Percentiles rank a stretch among this genome's conserved stretches.
Evolutionary conservation across 2,888 invertebrate species (phyloP).

Genomic region (Aphelenchoides bicaudatus): DNA sequence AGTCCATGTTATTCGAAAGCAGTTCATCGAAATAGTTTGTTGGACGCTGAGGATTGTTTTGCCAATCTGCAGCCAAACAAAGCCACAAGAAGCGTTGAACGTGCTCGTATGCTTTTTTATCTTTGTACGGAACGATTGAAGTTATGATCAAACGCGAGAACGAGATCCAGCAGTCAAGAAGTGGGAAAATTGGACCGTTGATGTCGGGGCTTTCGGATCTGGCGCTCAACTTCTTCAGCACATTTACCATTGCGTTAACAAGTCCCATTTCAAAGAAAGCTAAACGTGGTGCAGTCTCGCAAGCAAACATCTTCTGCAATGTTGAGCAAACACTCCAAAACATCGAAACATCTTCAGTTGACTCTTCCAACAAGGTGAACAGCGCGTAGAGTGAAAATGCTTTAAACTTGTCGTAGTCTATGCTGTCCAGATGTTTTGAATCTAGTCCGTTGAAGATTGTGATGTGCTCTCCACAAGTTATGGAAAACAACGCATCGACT

Average conservation of each 20-base stretch:
- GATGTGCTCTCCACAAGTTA: slow-evolving; percentile 50
- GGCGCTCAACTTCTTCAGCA: slow-evolving; percentile 31
- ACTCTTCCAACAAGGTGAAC: slow-evolving; percentile 44
- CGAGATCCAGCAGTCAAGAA: slow-evolving; percentile 44
- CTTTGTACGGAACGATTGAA: slow-evolving; percentile 37
- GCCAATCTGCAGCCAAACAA: slow-evolving; percentile 37
- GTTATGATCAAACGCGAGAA: slow-evolving; percentile 41
- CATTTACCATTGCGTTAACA: slow-evolving; percentile 44
- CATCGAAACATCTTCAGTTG: slow-evolving; percentile 39
- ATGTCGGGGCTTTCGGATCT: slow-evolving; percentile 22
- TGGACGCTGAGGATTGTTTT: background rate
- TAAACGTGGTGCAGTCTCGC: slow-evolving; percentile 46
- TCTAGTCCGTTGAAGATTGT: slow-evolving; percentile 46
- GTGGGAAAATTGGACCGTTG: slow-evolving; percentile 28
- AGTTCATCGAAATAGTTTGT: too few species aligned
- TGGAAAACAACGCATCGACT: slow-evolving; percentile 50
- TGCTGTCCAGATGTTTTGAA: too few species aligned
- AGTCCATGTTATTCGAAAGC: slow-evolving; percentile 18
- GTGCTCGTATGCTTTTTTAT: background rate
- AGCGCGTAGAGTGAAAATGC: slow-evolving; percentile 45
- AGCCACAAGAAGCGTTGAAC: slow-evolving; percentile 44
- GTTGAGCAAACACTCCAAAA: slow-evolving; percentile 54
- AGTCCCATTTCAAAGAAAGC: slow-evolving; percentile 51
- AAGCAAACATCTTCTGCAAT: slow-evolving; percentile 51
- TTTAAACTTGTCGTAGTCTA: slow-evolving; percentile 42